Base-by-base conservation (phyloP, 2,888 invertebrate genomes). In the Odontothrips loti region DNA sequence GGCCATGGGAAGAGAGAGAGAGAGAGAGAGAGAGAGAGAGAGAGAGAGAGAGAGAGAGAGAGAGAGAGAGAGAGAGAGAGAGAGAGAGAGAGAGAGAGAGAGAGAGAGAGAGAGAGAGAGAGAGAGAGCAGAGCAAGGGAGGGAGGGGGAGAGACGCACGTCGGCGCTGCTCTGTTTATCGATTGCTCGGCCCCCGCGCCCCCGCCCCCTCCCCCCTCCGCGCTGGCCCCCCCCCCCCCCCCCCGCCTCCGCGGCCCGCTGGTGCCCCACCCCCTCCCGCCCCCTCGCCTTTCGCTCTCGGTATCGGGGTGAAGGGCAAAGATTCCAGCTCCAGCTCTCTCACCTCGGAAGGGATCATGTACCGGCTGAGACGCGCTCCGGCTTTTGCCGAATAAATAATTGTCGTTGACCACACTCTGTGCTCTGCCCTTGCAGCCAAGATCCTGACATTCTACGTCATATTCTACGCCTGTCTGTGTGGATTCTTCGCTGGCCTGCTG, bases 381-480 rank as follows among this genome's bases (percentile, higher is more conserved):
- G n/a, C n/a, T 23, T 79, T 79, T 4, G 12, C 34, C 78, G 23
- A 15, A 4, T 11, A 43, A 43, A 4, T 34, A n/a, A 3, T 79
- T 34, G 47, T 12, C 27, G 48, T 17, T 29, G 43, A 15, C 12
- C 23, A 47, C 79, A 79, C n/a, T n/a, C n/a, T n/a, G n/a, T n/a
- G 23, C 1, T n/a, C 20, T 75, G 23, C 27, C 23, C 27, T 12
- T 23, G 68, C 93, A 97, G 97, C 93, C 85, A 97, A 98, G 91
- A 98, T 99, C 89, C 91, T 96, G 85, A 89, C 98, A 84, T 99
- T 99, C 91, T 99, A 99, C 90, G 89, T 97, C 85, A 92, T 98
- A 88, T 99, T 98, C 91, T 99, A 98, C 90, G 91, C 94, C 84
- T 93, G 92, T 85, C 91, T 99, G 88, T 92, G 94, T 86, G 97